Evolutionary conservation across 2,888 invertebrate species (phyloP).

Genomic region (Aspidapion aeneum): DNA sequence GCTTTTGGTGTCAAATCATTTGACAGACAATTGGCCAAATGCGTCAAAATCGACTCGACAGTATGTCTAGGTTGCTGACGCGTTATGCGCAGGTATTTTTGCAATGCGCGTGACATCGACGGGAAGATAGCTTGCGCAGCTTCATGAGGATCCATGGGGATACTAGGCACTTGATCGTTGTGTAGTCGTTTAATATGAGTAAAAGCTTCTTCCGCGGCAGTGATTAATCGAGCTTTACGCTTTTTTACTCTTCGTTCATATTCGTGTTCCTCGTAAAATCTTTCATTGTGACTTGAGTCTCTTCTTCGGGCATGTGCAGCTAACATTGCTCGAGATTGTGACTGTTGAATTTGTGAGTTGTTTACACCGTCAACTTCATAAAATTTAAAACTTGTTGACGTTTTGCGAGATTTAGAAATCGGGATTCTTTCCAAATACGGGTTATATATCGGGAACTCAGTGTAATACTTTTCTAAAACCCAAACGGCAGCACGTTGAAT

Average conservation of each 20-base stretch:
- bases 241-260: constrained; percentile 91
- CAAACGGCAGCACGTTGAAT: constrained; percentile 95
- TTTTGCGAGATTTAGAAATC: constrained; percentile 76
- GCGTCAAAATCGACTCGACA: constrained; percentile 87
- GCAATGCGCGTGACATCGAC: constrained; percentile 91
- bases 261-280: constrained; percentile 98
- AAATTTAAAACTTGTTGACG: constrained; percentile 86
- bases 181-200: constrained; percentile 89
- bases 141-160: constrained; percentile 90
- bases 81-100: constrained; percentile 94
- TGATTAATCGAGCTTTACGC: constrained; percentile 82
- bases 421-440: constrained; percentile 92
- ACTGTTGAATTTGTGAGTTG: constrained; percentile 62
- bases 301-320: constrained; percentile 80
- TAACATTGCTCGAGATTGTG: constrained; percentile 66
- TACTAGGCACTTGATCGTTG: constrained; percentile 69
- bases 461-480: constrained; percentile 92
- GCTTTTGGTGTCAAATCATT: constrained; percentile 93
- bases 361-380: constrained; percentile 89
- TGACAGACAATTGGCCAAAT: constrained; percentile 87
- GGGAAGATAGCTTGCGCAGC: constrained; percentile 98
- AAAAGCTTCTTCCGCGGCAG: constrained; percentile 97
- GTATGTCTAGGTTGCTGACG: constrained; percentile 95
- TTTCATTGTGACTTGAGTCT: constrained; percentile 92
- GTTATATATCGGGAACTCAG: constrained; percentile 95